Evolutionary conservation across 2,888 invertebrate genomes (phyloP), one percentile per base, ranked within the genome.

Genomic region (Dermolepida albohirtum): DNA sequence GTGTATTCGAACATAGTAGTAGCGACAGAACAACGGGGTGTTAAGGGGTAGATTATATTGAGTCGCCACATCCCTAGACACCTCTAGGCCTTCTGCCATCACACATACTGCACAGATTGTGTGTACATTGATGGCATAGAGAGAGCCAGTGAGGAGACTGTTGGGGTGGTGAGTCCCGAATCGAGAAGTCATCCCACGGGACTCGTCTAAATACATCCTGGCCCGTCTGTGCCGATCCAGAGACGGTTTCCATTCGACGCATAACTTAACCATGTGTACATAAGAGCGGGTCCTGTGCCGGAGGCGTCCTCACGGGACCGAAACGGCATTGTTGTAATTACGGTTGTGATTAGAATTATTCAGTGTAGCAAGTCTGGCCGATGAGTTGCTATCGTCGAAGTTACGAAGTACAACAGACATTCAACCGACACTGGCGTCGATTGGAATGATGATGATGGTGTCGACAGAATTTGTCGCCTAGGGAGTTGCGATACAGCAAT

Each of bases 41-140:
- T 59, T 57, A 66, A 62, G 67, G 70, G 70, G 68, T 66, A 71
- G 71, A 69, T 68, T 68, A 66, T 64, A 71, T 69, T 52, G 67
- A 69, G 51, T 66, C 64, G 41, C 34, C 68, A 64, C 66, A 67
- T 73, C 74, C 74, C 74, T 59, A 73, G 73, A 70, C 73, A 66
- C 73, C 73, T 73, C 73, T 71, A 70, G 70, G 72, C 71, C 73
- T 72, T 65, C 70, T 71, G 73, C 70, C 66, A 66, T 52, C 51
- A 64, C 70, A 70, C 68, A 68, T 68, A 66, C 68, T 68, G 72
- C 72, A 71, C 73, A 74, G 74, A 73, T 74, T 73, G 73, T 73
- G 74, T 73, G 74, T 73, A 73, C 71, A 73, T 67, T 72, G 74
- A 73, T 73, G 74, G 34, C 34, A 34, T 34, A 34, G 34, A 34